Conservation (phyloP, 1,140 invertebrate species). For the Drosophila mojavensis region DNA sequence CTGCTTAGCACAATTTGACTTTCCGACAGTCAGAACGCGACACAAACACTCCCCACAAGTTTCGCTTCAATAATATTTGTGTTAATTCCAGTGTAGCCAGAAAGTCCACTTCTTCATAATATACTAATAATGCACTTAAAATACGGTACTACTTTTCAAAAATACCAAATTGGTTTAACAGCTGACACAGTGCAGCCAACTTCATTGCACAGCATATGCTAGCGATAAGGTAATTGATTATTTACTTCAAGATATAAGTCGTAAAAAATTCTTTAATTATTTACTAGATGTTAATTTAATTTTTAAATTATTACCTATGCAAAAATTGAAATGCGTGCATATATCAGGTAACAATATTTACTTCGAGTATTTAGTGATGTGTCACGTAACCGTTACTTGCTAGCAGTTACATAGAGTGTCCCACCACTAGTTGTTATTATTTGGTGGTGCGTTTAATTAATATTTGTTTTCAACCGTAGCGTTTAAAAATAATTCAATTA, state of each 20-base stretch:
- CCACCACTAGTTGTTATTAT: constrained; percentile 38
- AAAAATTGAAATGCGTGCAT: too few species aligned
- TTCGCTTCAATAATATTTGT: constrained; percentile 42
- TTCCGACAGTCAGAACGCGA: constrained; percentile 30
- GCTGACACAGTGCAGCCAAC: constrained; percentile 5
- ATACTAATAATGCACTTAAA: background rate
- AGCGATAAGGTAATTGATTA: background rate
- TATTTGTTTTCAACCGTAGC: constrained; percentile 9
- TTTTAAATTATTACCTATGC: too few species aligned
- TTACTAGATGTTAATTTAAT: background rate
- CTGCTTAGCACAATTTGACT: constrained; percentile 18
- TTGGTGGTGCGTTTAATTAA: constrained; percentile 14
- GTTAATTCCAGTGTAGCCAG: constrained; percentile 7
- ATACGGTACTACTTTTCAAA: constrained; percentile 2
- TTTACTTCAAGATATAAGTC: too few species aligned
- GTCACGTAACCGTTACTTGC: constrained; percentile 1
- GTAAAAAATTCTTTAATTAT: too few species aligned
- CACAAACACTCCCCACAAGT: constrained; percentile 26
- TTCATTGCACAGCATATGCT: background rate
- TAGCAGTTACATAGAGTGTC: background rate
- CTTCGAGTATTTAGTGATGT: too few species aligned
- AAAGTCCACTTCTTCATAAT: background rate
- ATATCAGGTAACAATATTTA: too few species aligned
- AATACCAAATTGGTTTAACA: constrained; percentile 14
- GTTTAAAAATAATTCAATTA: constrained; percentile 11